Conservation (phyloP, 2,888 invertebrate species). For the Folsomia candida region DNA sequence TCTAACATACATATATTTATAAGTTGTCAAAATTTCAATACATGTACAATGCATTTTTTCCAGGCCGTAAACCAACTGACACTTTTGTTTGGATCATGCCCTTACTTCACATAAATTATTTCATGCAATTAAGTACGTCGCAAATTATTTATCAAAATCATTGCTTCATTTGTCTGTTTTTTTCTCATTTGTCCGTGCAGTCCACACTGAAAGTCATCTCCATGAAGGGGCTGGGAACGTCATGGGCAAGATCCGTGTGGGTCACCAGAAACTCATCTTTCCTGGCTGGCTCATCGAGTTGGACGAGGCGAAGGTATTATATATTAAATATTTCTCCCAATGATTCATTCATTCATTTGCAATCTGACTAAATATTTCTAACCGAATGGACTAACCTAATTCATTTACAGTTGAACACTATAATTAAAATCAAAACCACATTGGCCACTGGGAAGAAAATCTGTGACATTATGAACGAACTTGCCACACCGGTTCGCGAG, state of each 20-base stretch:
- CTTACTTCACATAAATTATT: too few species aligned
- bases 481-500: conserved; percentile 14
- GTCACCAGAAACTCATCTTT: conserved; percentile 22
- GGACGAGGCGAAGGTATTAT: conserved; percentile 19
- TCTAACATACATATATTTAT: too few species aligned
- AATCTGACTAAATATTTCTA: too few species aligned
- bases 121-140: too few species aligned
- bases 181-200: neutral
- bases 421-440: conserved; percentile 32
- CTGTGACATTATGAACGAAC: conserved; percentile 19
- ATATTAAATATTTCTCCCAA: neutral
- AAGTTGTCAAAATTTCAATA: too few species aligned
- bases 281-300: conserved; percentile 44
- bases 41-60: too few species aligned
- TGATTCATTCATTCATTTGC: neutral
- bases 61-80: too few species aligned
- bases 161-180: neutral
- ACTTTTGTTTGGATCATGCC: too few species aligned
- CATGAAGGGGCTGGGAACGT: conserved; percentile 2
- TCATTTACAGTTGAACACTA: conserved; percentile 29
- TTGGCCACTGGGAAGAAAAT: conserved; percentile 19
- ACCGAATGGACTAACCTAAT: too few species aligned
- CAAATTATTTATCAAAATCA: too few species aligned
- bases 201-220: neutral
- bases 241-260: conserved; percentile 23